These are phyloP conservation scores for Eupithecia dodoneata DNA, from an alignment of 2,888 invertebrate genomes.

Conservation along the genomic window DNA sequence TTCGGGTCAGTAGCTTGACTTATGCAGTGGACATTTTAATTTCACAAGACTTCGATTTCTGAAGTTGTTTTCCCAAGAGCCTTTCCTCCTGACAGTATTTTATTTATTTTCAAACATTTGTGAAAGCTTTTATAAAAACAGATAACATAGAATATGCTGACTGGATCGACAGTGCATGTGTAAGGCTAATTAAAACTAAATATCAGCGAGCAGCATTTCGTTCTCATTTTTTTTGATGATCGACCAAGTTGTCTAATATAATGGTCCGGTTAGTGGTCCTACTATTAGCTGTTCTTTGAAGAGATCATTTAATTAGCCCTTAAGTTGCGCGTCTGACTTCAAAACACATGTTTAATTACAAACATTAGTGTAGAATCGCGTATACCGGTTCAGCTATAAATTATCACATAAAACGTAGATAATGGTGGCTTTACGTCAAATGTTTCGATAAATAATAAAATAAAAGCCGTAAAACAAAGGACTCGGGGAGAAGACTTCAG, in stretches of 20 bases:
- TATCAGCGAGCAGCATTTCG: not conserved
- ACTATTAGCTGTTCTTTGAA: not conserved
- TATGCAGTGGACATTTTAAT: conserved; percentile 34
- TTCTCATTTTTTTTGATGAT: not conserved
- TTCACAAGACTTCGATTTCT: conserved; percentile 14
- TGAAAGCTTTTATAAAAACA: not conserved
- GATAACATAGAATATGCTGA: not conserved
- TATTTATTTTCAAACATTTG: conserved; percentile 1
- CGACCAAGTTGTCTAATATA: not conserved
- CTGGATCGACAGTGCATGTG: not conserved
- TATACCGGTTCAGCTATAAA: conserved; percentile 63
- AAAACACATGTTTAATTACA: conserved; percentile 30
- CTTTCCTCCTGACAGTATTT: not conserved
- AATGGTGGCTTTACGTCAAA: conserved; percentile 74
- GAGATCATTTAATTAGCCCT: conserved; percentile 6
- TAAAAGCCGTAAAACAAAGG: conserved; percentile 77
- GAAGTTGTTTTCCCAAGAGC: not conserved
- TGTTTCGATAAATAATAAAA: conserved; percentile 82
- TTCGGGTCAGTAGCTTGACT: conserved; percentile 30
- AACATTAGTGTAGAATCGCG: conserved; percentile 37
- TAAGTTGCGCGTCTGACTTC: conserved; percentile 27
- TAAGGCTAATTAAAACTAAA: not conserved
- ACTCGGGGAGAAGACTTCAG: conserved; percentile 57
- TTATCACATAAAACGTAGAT: conserved; percentile 74
- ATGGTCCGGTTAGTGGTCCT: not conserved